These are phyloP conservation scores for Nemurella pictetii DNA, from an alignment of 2,888 invertebrate genomes.

Conservation along the genomic window DNA sequence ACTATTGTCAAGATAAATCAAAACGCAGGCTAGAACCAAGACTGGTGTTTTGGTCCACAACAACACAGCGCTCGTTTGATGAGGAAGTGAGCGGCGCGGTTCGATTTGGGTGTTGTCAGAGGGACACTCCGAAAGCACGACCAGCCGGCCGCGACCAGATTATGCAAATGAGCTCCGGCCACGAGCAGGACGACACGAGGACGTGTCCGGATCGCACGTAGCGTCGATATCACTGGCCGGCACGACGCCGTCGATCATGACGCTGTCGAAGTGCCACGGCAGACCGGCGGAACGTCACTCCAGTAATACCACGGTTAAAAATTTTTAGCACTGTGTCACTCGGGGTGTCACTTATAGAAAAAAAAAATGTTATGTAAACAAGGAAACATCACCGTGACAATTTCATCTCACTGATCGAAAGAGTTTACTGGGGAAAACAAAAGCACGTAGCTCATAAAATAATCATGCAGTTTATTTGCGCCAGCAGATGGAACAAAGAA, in stretches of 20 bases:
- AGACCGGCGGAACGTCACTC: neutral
- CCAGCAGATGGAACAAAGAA: neutral
- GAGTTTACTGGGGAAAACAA: neutral
- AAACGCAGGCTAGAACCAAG: too few relatives aligned
- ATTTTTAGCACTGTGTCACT: neutral
- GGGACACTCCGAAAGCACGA: too few relatives aligned
- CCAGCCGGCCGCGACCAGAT: too few relatives aligned
- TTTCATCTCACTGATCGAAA: neutral
- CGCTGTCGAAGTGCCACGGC: neutral
- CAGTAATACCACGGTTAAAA: neutral
- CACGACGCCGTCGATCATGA: neutral
- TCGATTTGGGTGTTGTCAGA: too few relatives aligned
- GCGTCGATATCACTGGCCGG: neutral
- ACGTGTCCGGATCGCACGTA: neutral
- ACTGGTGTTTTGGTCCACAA: too few relatives aligned
- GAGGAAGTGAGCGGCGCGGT: too few relatives aligned
- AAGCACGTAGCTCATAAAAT: neutral
- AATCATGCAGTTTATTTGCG: neutral
- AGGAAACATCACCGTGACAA: neutral
- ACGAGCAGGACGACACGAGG: neutral
- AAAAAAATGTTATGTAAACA: neutral
- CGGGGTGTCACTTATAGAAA: neutral
- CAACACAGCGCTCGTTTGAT: too few relatives aligned
- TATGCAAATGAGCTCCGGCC: neutral
- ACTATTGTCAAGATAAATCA: too few relatives aligned